Percentiles rank a stretch among this genome's conserved stretches.
phyloP scores from a whole-genome alignment of 2,113 vertebrate species.

The Lasiurus cinereus region DNA sequence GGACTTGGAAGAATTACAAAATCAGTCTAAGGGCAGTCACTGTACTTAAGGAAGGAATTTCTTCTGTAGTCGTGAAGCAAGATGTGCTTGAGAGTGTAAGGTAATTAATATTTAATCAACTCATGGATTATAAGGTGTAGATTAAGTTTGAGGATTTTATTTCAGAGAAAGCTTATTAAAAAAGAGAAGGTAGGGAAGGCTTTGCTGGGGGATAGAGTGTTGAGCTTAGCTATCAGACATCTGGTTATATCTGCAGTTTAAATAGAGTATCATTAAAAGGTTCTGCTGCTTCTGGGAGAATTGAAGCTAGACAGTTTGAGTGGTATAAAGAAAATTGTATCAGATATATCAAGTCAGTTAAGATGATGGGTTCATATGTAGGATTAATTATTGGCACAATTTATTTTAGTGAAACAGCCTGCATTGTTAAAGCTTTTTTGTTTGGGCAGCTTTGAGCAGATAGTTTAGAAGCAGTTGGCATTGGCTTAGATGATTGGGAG shows the following conservation, averaged over 20 bases:
- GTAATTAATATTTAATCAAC: neutral
- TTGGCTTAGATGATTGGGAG: slow-evolving; percentile 55
- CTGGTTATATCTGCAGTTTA: neutral
- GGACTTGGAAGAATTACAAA: neutral
- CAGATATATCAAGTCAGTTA: neutral
- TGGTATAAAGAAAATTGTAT: neutral
- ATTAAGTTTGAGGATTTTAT: slow-evolving; percentile 19
- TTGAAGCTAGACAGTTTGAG: neutral
- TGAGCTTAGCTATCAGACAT: slow-evolving; percentile 6
- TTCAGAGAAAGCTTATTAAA: slow-evolving; percentile 38
- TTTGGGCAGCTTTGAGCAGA: neutral
- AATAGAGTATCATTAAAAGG: neutral
- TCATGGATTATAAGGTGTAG: neutral
- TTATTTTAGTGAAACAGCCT: neutral
- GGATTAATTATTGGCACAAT: neutral
- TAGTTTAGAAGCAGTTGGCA: neutral
- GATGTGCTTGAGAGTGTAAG: neutral
- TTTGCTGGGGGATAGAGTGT: slow-evolving; percentile 13
- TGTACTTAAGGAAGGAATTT: slow-evolving; percentile 8
- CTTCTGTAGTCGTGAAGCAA: neutral
- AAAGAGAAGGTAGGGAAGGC: neutral
- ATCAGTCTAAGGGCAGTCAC: neutral
- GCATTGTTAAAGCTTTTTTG: neutral
- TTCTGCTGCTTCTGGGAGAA: neutral
- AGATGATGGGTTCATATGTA: neutral